These are phyloP conservation scores for Chascanopsetta lugubris DNA, from an alignment of 2,113 vertebrate genomes.

Conservation along the genomic window DNA sequence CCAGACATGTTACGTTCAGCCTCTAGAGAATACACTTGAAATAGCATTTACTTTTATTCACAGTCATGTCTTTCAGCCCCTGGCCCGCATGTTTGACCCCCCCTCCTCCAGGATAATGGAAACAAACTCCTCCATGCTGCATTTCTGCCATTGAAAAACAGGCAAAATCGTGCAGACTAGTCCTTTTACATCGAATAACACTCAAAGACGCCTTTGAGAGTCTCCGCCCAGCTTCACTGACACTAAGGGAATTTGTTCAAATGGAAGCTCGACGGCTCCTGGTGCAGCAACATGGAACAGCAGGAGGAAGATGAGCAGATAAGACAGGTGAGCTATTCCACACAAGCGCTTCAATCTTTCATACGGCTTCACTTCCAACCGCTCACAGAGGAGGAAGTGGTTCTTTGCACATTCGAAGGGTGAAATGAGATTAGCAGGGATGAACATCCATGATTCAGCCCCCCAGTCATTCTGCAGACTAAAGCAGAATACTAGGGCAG, in stretches of 20 bases:
- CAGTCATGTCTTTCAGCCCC: too few species aligned
- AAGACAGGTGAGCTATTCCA: neutral
- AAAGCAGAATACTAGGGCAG: neutral
- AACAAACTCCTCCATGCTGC: too few species aligned
- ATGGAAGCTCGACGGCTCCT: neutral
- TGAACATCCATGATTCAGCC: conserved; percentile 27
- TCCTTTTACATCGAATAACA: too few species aligned
- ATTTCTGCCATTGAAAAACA: too few species aligned
- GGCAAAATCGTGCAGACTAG: too few species aligned
- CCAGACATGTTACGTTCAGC: too few species aligned
- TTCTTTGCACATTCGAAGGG: conserved; percentile 8
- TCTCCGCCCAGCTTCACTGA: neutral
- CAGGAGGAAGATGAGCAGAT: conserved; percentile 1
- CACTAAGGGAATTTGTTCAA: neutral
- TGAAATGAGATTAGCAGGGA: conserved; percentile 37
- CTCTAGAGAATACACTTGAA: too few species aligned
- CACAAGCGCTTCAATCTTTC: neutral
- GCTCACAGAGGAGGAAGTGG: neutral
- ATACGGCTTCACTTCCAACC: neutral
- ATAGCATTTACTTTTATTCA: too few species aligned
- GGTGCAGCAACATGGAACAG: neutral
- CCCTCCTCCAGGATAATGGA: too few species aligned
- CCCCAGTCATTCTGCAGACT: neutral
- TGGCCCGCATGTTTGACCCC: too few species aligned
- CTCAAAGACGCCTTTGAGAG: neutral